A percentile compares a stretch with the other conserved stretches of the same genome.
Evolutionary conservation across 1,140 invertebrate species (phyloP).

Genomic region (Phortica variegata): DNA sequence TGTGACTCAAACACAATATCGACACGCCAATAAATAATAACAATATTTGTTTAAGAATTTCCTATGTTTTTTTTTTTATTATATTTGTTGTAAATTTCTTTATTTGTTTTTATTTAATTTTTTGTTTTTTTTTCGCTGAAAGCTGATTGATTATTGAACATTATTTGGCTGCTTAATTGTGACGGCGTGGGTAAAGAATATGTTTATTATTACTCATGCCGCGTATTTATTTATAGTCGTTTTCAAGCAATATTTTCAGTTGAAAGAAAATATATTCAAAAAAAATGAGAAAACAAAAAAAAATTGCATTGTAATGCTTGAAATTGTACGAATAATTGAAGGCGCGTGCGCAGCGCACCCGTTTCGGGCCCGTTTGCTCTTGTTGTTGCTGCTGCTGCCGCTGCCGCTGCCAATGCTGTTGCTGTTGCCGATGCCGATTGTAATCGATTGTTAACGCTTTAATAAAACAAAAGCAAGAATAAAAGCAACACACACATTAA

Average conservation of each 20-base stretch:
- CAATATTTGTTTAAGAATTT: too few relatives aligned
- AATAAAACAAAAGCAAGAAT: conserved; percentile 37
- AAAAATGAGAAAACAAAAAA: conserved; percentile 33
- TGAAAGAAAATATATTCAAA: too few relatives aligned
- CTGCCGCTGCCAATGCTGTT: conserved; percentile 1
- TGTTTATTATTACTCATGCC: conserved; percentile 15
- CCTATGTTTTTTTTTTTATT: too few relatives aligned
- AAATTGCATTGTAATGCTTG: conserved; percentile 39
- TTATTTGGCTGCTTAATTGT: conserved; percentile 22
- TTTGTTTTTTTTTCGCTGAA: neutral
- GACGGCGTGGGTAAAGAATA: conserved; percentile 32
- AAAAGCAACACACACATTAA: conserved; percentile 4
- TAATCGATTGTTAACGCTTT: conserved; percentile 41
- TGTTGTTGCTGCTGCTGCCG: neutral
- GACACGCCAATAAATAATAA: too few relatives aligned
- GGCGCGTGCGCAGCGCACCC: conserved; percentile 50
- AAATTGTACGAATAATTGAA: conserved; percentile 3
- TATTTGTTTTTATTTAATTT: too few relatives aligned
- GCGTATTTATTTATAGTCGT: too few relatives aligned
- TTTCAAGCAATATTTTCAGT: too few relatives aligned
- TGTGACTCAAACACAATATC: too few relatives aligned
- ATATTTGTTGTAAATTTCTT: too few relatives aligned
- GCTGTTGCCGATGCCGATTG: conserved; percentile 7
- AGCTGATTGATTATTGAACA: conserved; percentile 41
- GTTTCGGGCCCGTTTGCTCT: conserved; percentile 9